A percentile compares a stretch with the other conserved stretches of the same genome.
Evolutionary conservation across 1,140 invertebrate species (phyloP).

Genomic region (Melanaphis sacchari): DNA sequence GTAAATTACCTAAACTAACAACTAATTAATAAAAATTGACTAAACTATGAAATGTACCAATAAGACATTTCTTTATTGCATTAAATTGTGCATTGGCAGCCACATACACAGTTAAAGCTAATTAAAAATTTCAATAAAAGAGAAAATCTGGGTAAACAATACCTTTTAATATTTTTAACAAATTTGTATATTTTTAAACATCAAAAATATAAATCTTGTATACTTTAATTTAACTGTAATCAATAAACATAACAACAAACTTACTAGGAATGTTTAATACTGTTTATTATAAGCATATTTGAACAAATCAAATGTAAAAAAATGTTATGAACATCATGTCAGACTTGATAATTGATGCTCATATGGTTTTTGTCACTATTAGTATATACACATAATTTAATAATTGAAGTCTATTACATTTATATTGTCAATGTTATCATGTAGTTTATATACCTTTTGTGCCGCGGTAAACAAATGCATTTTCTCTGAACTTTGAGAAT

Average conservation of each 20-base stretch:
- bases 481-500: not conserved
- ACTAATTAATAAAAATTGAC: conserved; percentile 7
- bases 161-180: conserved; percentile 24
- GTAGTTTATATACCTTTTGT: not conserved
- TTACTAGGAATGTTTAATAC: conserved; percentile 48
- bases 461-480: not conserved
- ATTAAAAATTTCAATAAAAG: not conserved
- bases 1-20: not conserved
- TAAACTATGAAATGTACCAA: not conserved
- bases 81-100: not conserved
- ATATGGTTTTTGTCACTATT: not conserved
- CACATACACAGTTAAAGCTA: not conserved
- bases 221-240: conserved; percentile 15
- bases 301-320: not conserved
- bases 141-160: not conserved
- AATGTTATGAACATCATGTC: not conserved
- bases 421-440: conserved; percentile 43
- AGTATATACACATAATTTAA: conserved; percentile 35
- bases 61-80: not conserved
- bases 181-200: conserved; percentile 46
- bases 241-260: conserved; percentile 52
- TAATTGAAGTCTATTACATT: conserved; percentile 43
- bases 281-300: conserved; percentile 34
- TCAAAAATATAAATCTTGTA: conserved; percentile 34
- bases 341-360: not conserved